phyloP scores from a whole-genome alignment of 2,797 vertebrate species.

The Pangasius macronema region DNA sequence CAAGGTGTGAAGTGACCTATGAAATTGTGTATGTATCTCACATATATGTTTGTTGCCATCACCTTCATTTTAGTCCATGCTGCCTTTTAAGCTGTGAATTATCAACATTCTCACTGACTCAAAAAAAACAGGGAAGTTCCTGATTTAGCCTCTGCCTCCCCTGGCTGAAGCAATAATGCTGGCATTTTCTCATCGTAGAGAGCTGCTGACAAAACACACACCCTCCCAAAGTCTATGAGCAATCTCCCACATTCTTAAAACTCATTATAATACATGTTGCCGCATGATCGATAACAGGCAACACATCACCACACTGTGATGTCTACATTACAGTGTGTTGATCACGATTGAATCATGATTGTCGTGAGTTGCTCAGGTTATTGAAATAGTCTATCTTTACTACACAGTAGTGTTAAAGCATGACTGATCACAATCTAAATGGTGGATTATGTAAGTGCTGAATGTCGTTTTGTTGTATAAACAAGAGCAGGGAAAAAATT shows the following conservation, averaged over 20 bases:
- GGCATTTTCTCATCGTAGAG: constrained; percentile 16
- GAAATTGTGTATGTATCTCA: neutral
- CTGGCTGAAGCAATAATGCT: constrained; percentile 33
- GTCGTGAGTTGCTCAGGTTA: constrained; percentile 33
- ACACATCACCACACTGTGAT: neutral
- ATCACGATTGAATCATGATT: constrained; percentile 21
- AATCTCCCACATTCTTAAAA: neutral
- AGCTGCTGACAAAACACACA: constrained; percentile 47
- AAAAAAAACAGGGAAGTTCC: constrained; percentile 13
- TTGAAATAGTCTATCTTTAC: constrained; percentile 1
- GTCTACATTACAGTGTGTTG: neutral
- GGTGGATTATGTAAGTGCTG: neutral
- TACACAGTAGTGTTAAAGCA: neutral
- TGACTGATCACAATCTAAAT: neutral
- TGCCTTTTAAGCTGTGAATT: constrained; percentile 18
- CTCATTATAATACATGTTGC: neutral
- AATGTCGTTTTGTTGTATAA: neutral
- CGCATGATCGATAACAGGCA: neutral
- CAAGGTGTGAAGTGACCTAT: neutral
- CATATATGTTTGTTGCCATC: neutral
- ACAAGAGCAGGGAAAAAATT: neutral
- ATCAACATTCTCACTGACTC: constrained; percentile 18
- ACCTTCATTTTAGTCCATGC: neutral
- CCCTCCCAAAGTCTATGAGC: constrained; percentile 27
- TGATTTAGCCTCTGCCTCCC: constrained; percentile 35